Percentiles rank a stretch among this genome's conserved stretches.
Conservation (phyloP, 2,888 invertebrate genomes). For the Drosophila bunnanda region DNA sequence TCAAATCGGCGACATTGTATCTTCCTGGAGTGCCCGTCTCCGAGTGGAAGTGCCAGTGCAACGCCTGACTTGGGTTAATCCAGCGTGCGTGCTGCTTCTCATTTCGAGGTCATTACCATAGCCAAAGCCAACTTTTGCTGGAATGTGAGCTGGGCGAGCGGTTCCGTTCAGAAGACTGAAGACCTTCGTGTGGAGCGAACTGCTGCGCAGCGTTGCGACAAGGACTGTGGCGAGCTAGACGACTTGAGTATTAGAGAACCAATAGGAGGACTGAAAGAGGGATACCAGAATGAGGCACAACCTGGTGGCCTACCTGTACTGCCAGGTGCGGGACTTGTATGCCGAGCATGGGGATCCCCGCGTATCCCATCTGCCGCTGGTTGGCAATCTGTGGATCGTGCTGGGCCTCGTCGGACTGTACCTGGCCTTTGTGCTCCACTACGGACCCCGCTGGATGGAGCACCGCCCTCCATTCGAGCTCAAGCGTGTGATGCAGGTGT, state of each 20-base stretch:
- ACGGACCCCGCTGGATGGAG: conserved; percentile 91
- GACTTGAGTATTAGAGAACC: conserved; percentile 40
- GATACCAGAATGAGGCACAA: conserved; percentile 58
- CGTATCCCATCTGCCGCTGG: conserved; percentile 88
- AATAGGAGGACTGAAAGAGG: conserved; percentile 13
- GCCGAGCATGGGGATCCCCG: conserved; percentile 73
- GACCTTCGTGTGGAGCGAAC: conserved; percentile 45
- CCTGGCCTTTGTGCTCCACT: conserved; percentile 88
- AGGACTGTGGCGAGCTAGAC: neutral
- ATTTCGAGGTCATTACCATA: conserved; percentile 73
- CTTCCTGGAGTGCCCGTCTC: neutral
- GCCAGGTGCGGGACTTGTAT: conserved; percentile 57
- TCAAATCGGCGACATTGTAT: conserved; percentile 16
- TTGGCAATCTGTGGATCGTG: conserved; percentile 88
- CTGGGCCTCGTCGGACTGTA: conserved; percentile 87
- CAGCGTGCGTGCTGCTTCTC: conserved; percentile 37
- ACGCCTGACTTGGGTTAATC: conserved; percentile 56
- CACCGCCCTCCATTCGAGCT: conserved; percentile 88
- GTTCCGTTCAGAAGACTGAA: conserved; percentile 47
- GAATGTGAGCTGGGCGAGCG: neutral
- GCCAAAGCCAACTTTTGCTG: neutral
- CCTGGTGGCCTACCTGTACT: conserved; percentile 70
- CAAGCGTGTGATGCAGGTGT: conserved; percentile 87
- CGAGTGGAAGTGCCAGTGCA: conserved; percentile 1
- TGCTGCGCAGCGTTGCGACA: conserved; percentile 9